phyloP scores from a whole-genome alignment of 2,888 invertebrate species.

The Metopia argyrocephala region DNA sequence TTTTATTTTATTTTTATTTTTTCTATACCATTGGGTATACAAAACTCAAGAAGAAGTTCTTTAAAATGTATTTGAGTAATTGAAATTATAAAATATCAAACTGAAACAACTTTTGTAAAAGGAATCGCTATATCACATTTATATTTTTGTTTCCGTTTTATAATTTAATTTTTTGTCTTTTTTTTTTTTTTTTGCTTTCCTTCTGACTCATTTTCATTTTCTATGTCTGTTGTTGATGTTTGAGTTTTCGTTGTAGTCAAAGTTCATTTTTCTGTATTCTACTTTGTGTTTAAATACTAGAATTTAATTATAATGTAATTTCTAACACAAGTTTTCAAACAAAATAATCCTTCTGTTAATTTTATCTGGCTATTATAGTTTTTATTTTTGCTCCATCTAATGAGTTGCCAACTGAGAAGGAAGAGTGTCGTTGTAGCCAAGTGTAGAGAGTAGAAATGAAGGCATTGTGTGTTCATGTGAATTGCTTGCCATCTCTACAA shows the following conservation, averaged over 20 bases:
- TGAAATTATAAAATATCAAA: slow-evolving; percentile 52
- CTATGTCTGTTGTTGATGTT: neutral
- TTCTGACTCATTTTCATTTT: neutral
- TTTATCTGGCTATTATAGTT: slow-evolving; percentile 3
- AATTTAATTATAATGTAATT: slow-evolving; percentile 62
- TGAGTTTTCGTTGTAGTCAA: neutral
- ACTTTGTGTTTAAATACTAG: neutral
- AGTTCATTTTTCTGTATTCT: slow-evolving; percentile 20
- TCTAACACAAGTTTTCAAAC: slow-evolving; percentile 49
- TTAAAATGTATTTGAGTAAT: slow-evolving; percentile 29
- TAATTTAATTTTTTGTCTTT: neutral
- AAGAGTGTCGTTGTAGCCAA: neutral
- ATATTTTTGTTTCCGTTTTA: neutral
- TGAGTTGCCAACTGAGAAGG: neutral
- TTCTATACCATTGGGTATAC: neutral
- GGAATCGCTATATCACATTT: neutral
- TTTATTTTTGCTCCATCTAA: neutral
- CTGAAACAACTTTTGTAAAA: neutral
- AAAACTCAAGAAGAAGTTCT: slow-evolving; percentile 9
- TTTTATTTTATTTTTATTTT: neutral
- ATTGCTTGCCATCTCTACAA: slow-evolving; percentile 5
- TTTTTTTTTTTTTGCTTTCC: neutral
- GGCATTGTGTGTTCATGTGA: slow-evolving; percentile 5
- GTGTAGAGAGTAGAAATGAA: neutral
- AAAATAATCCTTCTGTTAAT: slow-evolving; percentile 58